Percentiles rank a stretch among this genome's conserved stretches.
phyloP scores from a whole-genome alignment of 2,888 invertebrate genomes.

The Drosophila differens region DNA sequence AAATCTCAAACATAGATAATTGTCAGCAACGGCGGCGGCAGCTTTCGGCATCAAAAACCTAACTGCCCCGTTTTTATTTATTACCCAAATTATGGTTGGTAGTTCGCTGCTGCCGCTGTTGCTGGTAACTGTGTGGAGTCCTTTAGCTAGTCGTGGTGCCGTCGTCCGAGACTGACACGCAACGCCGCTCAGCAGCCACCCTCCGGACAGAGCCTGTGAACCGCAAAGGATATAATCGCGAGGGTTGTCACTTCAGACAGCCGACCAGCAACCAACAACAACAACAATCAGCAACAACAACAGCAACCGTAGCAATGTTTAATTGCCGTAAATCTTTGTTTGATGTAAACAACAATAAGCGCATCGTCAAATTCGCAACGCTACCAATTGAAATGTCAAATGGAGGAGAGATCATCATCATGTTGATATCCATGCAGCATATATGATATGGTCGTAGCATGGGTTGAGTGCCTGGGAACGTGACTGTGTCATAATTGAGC shows the following conservation, averaged over 20 bases:
- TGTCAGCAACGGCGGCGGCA: constrained; percentile 64
- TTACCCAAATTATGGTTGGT: constrained; percentile 71
- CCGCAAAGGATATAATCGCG: constrained; percentile 82
- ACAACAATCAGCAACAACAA: constrained; percentile 29
- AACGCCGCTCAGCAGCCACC: constrained; percentile 64
- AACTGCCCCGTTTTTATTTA: constrained; percentile 76
- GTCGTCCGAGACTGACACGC: constrained; percentile 61
- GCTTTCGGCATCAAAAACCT: constrained; percentile 59
- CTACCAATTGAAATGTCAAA: constrained; percentile 75
- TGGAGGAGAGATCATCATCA: constrained; percentile 35
- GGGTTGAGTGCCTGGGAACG: constrained; percentile 11
- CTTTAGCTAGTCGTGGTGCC: constrained; percentile 24
- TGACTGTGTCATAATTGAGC: constrained; percentile 52
- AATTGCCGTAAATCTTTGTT: constrained; percentile 86
- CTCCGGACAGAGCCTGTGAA: constrained; percentile 68
- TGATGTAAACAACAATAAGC: constrained; percentile 81
- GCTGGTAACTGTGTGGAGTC: constrained; percentile 2
- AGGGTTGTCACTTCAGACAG: constrained; percentile 69
- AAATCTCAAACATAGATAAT: constrained; percentile 79
- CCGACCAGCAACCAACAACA: constrained; percentile 4
- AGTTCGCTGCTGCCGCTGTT: constrained; percentile 8
- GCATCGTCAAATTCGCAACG: constrained; percentile 63
- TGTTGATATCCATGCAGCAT: constrained; percentile 48
- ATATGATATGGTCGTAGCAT: constrained; percentile 17
- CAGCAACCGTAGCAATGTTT: constrained; percentile 73